Evolutionary conservation across 2,888 invertebrate genomes (phyloP).

Genomic region (Molanna angustata): DNA sequence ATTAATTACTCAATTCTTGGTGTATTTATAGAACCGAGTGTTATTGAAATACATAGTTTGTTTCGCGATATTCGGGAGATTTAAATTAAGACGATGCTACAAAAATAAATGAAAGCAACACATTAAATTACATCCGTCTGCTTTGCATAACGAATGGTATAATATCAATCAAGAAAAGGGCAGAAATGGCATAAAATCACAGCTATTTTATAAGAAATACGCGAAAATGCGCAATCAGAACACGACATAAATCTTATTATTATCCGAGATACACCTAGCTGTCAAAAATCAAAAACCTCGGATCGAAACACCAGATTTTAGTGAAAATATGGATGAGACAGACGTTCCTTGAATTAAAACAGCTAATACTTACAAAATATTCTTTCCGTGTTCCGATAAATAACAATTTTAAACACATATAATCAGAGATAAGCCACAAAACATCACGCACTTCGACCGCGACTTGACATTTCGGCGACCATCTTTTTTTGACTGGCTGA

Average conservation of each 20-base stretch:
- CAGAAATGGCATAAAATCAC: background rate
- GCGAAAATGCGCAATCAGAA: background rate
- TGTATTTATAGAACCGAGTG: background rate
- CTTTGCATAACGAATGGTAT: too few species aligned
- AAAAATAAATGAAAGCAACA: too few species aligned
- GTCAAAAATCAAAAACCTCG: constrained; percentile 20
- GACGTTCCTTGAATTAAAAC: constrained; percentile 9
- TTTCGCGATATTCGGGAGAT: background rate
- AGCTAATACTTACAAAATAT: constrained; percentile 8
- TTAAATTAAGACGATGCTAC: background rate
- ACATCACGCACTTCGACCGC: constrained; percentile 19
- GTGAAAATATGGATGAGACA: background rate
- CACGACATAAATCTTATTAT: constrained; percentile 17
- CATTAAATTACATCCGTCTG: too few species aligned
- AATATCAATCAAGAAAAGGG: too few species aligned
- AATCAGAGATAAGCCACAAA: constrained; percentile 11
- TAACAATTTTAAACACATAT: constrained; percentile 1
- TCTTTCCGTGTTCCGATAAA: background rate
- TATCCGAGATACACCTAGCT: constrained; percentile 20
- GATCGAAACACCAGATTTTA: background rate
- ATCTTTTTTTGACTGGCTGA: constrained; percentile 19
- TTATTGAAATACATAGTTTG: background rate
- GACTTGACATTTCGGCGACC: constrained; percentile 23
- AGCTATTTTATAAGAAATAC: background rate
- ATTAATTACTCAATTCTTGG: background rate